phyloP scores from a whole-genome alignment of 2,113 vertebrate genomes.

The Gopherus flavomarginatus region DNA sequence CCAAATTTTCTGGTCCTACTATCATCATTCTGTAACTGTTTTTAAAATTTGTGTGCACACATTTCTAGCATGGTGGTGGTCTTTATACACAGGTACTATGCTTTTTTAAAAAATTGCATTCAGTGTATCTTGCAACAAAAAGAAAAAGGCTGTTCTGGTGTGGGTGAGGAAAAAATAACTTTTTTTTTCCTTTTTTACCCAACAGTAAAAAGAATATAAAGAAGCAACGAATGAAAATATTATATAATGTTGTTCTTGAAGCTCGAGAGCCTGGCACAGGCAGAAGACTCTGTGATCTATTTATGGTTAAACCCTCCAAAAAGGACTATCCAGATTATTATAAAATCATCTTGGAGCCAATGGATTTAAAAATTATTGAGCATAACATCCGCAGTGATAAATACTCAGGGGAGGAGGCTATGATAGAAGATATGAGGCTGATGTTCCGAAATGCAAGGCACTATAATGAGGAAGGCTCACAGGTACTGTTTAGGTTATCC shows the following conservation, averaged over 20 bases:
- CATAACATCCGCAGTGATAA: slow-evolving; percentile 96
- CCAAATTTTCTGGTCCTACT: neutral
- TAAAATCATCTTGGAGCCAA: slow-evolving; percentile 97
- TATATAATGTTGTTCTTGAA: slow-evolving; percentile 91
- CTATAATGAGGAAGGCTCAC: slow-evolving; percentile 98
- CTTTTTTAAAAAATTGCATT: neutral
- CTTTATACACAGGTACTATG: neutral
- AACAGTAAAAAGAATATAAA: slow-evolving; percentile 96
- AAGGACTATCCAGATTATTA: slow-evolving; percentile 99
- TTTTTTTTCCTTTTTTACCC: slow-evolving; percentile 4
- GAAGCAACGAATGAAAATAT: slow-evolving; percentile 94
- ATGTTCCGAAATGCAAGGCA: slow-evolving; percentile 99
- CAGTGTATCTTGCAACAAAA: neutral
- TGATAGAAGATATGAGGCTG: slow-evolving; percentile 96
- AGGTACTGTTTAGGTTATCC: slow-evolving; percentile 81
- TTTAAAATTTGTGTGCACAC: neutral
- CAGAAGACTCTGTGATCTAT: slow-evolving; percentile 94
- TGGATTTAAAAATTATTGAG: slow-evolving; percentile 97
- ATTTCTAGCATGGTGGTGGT: neutral
- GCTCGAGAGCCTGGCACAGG: slow-evolving; percentile 89
- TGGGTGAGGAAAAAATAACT: slow-evolving; percentile 1
- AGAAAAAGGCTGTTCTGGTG: neutral
- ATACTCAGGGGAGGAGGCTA: slow-evolving; percentile 90
- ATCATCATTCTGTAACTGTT: neutral
- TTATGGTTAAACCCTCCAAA: slow-evolving; percentile 98